These are phyloP conservation scores for Nomada flava DNA, from an alignment of 2,888 invertebrate species.

Conservation along the genomic window DNA sequence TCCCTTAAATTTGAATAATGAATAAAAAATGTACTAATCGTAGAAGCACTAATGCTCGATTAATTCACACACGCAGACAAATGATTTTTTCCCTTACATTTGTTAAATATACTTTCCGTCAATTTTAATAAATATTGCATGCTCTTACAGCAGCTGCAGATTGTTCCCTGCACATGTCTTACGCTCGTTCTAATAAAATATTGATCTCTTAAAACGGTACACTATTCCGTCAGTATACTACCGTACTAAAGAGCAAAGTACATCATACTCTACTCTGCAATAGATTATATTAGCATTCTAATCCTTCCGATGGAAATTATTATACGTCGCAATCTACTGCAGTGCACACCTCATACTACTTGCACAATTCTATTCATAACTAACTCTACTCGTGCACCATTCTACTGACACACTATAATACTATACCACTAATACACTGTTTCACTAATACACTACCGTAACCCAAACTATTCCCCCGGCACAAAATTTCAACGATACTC, in stretches of 20 bases:
- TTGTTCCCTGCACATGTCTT: neutral
- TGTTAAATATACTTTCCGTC: neutral
- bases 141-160: neutral
- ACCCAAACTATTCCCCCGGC: neutral
- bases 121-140: neutral
- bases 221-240: neutral
- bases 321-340: neutral
- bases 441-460: neutral
- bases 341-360: neutral
- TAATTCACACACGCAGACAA: too few relatives aligned
- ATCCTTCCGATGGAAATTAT: too few relatives aligned
- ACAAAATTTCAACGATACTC: neutral
- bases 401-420: neutral
- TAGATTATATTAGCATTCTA: too few relatives aligned
- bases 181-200: too few relatives aligned
- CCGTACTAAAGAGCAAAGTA: neutral
- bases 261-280: too few relatives aligned
- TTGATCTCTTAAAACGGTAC: too few relatives aligned
- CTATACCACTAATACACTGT: neutral
- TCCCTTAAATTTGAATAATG: too few relatives aligned
- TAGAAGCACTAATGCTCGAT: too few relatives aligned
- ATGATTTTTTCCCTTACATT: neutral
- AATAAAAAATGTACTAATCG: too few relatives aligned
- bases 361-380: neutral
- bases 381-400: neutral